Conservation (phyloP, 2,797 vertebrate genomes). For the Ficedula albicollis region DNA sequence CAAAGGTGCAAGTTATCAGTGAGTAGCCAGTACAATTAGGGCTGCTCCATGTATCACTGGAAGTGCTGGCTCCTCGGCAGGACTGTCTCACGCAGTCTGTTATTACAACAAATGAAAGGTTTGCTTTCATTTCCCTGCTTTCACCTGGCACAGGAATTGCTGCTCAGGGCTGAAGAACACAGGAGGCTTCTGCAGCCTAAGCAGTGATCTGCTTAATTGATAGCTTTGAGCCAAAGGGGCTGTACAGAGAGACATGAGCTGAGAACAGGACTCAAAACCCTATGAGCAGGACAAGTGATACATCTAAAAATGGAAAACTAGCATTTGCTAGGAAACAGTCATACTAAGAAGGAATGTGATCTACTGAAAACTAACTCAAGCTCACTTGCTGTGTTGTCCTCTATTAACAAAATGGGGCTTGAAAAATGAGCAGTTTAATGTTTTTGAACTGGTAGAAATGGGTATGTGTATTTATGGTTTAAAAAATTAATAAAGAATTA, state of each 20-base stretch:
- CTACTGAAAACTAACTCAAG: neutral
- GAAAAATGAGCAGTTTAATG: neutral
- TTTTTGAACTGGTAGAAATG: neutral
- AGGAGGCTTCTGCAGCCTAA: neutral
- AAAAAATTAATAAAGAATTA: neutral
- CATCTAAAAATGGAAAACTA: neutral
- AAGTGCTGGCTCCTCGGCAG: neutral
- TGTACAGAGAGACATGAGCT: fast-evolving
- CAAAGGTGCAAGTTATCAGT: neutral
- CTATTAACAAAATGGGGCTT: neutral
- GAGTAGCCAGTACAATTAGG: constrained; percentile 16
- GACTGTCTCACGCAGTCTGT: neutral
- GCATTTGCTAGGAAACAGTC: neutral
- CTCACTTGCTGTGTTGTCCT: neutral
- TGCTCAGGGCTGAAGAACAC: neutral
- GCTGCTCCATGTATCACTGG: neutral
- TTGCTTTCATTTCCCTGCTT: neutral
- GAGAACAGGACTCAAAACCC: neutral
- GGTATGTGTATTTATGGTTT: neutral
- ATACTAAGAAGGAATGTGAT: neutral
- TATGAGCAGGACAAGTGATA: neutral
- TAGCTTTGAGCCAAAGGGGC: neutral
- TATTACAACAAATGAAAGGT: neutral
- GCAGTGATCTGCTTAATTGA: neutral
- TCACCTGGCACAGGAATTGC: neutral